Evolutionary conservation across 2,113 vertebrate genomes (phyloP).

Genomic region (Ochotona curzoniae): DNA sequence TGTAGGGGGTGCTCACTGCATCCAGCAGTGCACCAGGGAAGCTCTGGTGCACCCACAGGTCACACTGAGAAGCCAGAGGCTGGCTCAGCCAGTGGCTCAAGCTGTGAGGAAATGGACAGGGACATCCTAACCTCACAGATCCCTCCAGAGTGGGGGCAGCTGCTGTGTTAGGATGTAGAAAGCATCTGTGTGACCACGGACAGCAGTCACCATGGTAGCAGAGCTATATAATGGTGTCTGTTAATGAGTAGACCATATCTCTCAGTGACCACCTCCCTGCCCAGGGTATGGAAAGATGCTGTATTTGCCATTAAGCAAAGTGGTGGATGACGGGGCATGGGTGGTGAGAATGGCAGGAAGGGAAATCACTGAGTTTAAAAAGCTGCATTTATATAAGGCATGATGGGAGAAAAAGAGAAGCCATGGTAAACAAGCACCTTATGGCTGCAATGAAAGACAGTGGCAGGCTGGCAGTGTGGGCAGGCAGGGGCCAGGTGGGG

Average conservation of each 20-base stretch:
- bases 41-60: rapidly evolving
- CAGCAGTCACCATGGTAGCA: neutral
- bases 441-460: neutral
- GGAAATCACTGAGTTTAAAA: neutral
- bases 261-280: neutral
- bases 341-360: neutral
- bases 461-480: neutral
- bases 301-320: neutral
- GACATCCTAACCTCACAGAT: neutral
- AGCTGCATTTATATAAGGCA: neutral
- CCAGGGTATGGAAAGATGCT: neutral
- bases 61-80: neutral
- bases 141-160: neutral
- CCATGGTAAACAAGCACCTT: neutral
- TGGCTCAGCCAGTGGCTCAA: neutral
- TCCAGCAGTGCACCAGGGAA: rapidly evolving
- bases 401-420: neutral
- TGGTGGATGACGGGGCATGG: neutral
- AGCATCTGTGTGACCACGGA: neutral
- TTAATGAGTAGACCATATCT: neutral
- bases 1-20: neutral
- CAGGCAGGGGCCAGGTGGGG: neutral
- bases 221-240: neutral
- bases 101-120: neutral
- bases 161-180: neutral